A percentile compares a stretch with the other conserved stretches of the same genome.
phyloP scores from a whole-genome alignment of 2,888 invertebrate species.

The Phengaris arion region DNA sequence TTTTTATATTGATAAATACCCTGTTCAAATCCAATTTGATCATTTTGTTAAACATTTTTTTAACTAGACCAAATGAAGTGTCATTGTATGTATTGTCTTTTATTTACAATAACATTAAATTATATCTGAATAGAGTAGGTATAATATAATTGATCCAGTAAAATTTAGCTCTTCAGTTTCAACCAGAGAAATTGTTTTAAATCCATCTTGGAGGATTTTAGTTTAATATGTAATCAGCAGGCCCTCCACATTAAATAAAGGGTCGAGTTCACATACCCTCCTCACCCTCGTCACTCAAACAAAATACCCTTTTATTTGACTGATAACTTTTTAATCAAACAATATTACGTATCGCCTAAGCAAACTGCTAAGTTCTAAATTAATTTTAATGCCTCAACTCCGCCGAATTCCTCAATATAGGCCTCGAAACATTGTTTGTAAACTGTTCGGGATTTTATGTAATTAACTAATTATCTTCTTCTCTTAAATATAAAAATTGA shows the following conservation, averaged over 20 bases:
- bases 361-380: slow-evolving; percentile 22
- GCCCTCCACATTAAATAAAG: slow-evolving; percentile 6
- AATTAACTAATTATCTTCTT: too few species aligned
- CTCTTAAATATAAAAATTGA: too few species aligned
- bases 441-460: slow-evolving; percentile 2
- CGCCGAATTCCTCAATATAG: background rate
- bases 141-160: background rate
- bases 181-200: background rate
- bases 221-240: background rate
- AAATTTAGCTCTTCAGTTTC: background rate
- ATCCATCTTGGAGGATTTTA: background rate
- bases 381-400: slow-evolving; percentile 12
- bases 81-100: too few species aligned
- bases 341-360: slow-evolving; percentile 19
- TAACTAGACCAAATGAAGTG: too few species aligned
- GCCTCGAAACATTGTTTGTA: background rate
- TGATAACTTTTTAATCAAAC: slow-evolving; percentile 29
- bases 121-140: too few species aligned
- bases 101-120: background rate
- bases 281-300: slow-evolving; percentile 22
- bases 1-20: too few species aligned
- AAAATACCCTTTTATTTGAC: slow-evolving; percentile 17
- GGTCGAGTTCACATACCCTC: background rate
- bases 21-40: too few species aligned
- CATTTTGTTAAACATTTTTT: too few species aligned